Evolutionary conservation across 2,888 invertebrate species (phyloP), one percentile per base, ranked within the genome.

Genomic region (Cybosia mesomella): DNA sequence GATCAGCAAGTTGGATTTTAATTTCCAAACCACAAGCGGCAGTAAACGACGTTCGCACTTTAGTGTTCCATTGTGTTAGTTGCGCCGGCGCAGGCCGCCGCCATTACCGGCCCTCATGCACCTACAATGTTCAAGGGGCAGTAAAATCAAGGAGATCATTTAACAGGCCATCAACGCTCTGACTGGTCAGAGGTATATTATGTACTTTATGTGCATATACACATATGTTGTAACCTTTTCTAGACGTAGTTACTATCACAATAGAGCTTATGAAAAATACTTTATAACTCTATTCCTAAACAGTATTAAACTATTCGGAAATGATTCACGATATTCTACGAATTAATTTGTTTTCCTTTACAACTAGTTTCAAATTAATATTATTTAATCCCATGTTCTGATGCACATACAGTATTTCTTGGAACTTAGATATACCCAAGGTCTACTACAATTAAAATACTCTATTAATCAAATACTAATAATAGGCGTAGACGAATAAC

Each of bases 1-100:
- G 89, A 91, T 92, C 89, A 88, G 87, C 87, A 87, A 89, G 89
- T 86, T 85, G 84, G 87, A 94, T 95, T 95, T 95, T 95, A 95
- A 95, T 95, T 95, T 93, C 94, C 91, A 92, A 94, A 95, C 95
- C 95, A 91, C 94, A 94, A 87, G 79, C 84, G 83, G 87, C 89
- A 87, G 91, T 95, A 93, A 93, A 93, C 90, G 91, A 89, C 85
- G 87, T 89, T 88, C 86, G 88, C 88, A 90, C 88, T 94, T 95
- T 94, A 94, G 89, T 89, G 93, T 88, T 88, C 93, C 91, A 95
- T 95, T 95, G 94, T 94, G 87, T 86, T 76, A 67, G 68, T 18
- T 81, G 82, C 82, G 80, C 80, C 65, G 61, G 62, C 66, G 80
- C 81, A 79, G 78, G 80, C 72, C 66, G 81, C 83, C 83, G 83